Base-by-base conservation (phyloP, 2,888 invertebrate genomes). In the Neoitamus cyanurus region DNA sequence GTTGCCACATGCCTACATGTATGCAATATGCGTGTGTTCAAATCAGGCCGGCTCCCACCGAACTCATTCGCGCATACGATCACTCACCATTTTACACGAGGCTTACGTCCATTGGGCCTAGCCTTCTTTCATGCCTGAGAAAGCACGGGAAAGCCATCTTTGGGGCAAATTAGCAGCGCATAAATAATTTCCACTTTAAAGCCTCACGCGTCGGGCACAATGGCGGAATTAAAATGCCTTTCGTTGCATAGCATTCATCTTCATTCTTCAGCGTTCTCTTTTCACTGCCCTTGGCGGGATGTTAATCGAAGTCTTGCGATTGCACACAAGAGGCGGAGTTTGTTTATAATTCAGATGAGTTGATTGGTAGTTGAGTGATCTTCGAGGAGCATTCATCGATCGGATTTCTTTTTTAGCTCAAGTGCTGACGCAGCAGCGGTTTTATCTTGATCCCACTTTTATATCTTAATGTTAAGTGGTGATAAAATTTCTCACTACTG, bases 301-400 rank as follows among this genome's bases (percentile, higher is more conserved):
- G 83, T 83, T 77, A 85, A 73, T n/a, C 46, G 58, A 30, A 36
- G 68, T 37, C 15, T 31, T 9, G 28, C 68, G 70, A 42, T 69
- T 34, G 68, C 69, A 42, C 72, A 48, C 70, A 34, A 84, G 82
- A 85, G 85, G 85, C 84, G 85, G 85, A 85, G 85, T 85, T 85
- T 85, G 85, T 85, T 85, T 85, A 85, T 75, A 85, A 75, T 73
- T 73, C 42, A 34, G 68, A 70, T 69, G 75, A 82, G 82, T 84
- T 85, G 85, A 85, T 84, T 85, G 85, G 85, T 84, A 84, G 84
- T 69, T 85, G 85, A 85, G 85, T 85, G 85, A 85, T 84, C 84
- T 85, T 75, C 25, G 37, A 37, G 70, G 36, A 37, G 36, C 36
- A 7, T 2, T 37, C 70, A 69, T 42, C 11, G 69, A 68, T 83